Percentiles rank a stretch among this genome's conserved stretches.
These are phyloP conservation scores for Lamellibrachia luymesi DNA, from an alignment of 1,140 invertebrate species.

Conservation along the genomic window DNA sequence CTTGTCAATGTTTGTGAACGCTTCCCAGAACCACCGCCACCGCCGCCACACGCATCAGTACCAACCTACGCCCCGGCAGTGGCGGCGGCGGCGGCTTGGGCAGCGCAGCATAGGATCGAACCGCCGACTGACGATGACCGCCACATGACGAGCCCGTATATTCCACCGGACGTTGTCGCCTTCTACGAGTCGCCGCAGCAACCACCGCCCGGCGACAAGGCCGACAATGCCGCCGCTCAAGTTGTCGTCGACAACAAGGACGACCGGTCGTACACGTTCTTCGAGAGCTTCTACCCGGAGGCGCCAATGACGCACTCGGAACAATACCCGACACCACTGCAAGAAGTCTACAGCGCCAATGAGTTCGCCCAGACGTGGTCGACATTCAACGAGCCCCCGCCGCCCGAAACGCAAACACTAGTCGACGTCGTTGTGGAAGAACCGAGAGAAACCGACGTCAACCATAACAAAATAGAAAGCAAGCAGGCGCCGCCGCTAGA, in stretches of 20 bases:
- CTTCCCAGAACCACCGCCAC: neutral
- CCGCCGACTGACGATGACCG: neutral
- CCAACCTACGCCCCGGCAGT: neutral
- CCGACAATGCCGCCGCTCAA: neutral
- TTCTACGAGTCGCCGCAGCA: slow-evolving; percentile 8
- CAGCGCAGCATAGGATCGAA: neutral
- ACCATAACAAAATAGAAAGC: neutral
- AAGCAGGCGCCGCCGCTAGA: neutral
- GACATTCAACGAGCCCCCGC: neutral
- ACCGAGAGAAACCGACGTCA: neutral
- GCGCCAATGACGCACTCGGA: slow-evolving; percentile 13
- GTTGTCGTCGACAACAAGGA: neutral
- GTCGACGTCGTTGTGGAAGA: neutral
- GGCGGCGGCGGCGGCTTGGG: too few relatives aligned
- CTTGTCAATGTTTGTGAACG: neutral
- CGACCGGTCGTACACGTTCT: slow-evolving; percentile 6
- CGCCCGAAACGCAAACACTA: neutral
- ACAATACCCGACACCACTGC: neutral
- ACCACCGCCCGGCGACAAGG: neutral
- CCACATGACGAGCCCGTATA: neutral
- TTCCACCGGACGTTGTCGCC: neutral
- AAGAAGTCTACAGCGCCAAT: slow-evolving; percentile 3
- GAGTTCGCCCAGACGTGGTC: slow-evolving; percentile 9
- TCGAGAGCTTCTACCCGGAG: slow-evolving; percentile 16
- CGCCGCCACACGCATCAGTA: neutral